Percentiles rank a stretch among this genome's conserved stretches.
Conservation (phyloP, 2,888 invertebrate species). For the Salticus scenicus region DNA sequence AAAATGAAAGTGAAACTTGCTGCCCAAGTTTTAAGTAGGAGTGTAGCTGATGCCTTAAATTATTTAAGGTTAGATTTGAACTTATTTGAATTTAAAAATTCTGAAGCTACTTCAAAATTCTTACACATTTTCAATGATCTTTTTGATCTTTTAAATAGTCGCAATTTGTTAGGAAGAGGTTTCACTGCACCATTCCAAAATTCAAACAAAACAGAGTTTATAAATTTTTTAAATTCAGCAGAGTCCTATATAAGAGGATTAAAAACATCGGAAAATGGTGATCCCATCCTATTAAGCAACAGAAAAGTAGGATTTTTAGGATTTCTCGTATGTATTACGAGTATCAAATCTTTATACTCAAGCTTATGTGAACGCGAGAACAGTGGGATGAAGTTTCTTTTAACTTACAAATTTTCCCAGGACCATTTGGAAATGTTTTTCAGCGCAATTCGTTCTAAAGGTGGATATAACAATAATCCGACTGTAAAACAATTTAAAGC, state of each 20-base stretch:
- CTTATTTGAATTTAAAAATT: constrained; percentile 14
- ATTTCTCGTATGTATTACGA: neutral
- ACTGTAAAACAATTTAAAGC: neutral
- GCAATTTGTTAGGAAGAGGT: constrained; percentile 4
- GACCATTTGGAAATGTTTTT: neutral
- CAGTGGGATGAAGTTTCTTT: neutral
- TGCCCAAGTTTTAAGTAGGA: constrained; percentile 14
- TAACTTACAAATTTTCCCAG: neutral
- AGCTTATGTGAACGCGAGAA: neutral
- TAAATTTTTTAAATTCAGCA: neutral
- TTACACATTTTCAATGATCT: neutral
- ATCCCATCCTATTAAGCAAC: neutral
- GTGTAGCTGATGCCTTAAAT: constrained; percentile 29
- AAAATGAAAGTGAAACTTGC: constrained; percentile 45
- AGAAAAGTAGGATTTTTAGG: neutral
- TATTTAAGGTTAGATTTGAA: constrained; percentile 18
- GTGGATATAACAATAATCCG: neutral
- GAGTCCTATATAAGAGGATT: constrained; percentile 4
- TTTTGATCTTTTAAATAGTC: constrained; percentile 11
- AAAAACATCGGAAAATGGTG: neutral
- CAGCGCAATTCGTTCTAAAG: neutral
- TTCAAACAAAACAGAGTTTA: neutral
- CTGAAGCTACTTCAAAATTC: constrained; percentile 17
- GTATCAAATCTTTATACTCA: neutral
- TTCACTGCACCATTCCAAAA: constrained; percentile 2